Base-by-base conservation (phyloP, 1,140 invertebrate species). In the Diploscapter pachys region DNA sequence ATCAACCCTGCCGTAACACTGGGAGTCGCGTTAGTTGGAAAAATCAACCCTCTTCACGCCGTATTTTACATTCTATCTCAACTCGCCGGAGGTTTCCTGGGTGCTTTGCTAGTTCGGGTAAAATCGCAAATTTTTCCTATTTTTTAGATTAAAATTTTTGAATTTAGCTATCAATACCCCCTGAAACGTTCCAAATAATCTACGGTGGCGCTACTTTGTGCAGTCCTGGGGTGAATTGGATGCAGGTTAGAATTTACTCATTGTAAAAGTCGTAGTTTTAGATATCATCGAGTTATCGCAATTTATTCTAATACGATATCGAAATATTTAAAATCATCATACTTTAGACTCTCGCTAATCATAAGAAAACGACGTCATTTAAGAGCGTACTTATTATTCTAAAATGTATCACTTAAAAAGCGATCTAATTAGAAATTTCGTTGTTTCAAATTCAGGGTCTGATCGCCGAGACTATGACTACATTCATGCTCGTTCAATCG, bases 1-100 rank as follows among this genome's bases (percentile, higher is more conserved):
- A 81, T 87, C 62, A 87, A 87, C 72, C 87, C 87, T 49, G 86
- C 83, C 0, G 86, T 87, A 4, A 86, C 87, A 1, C 51, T 86
- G 9, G 85, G 80, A 4, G 76, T 86, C 1, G 75, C 78, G 4
- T 52, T 86, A 49, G 57, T 78, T 48, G 85, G 86, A 0, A 85
- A 80, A 8, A 80, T 87, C 11, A 57, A 70, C 3, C 62, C 78
- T 0, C n/a, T 77, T 4, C 68, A 83, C 51, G 79, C 80, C 4
- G 61, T 81, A 4, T 73, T 77, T 5, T 87, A 87, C 71, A 66
- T 84, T 13, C n/a, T 82, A 9, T 77, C 78, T 61, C 86, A 87
- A 71, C 62, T 87, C 1, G 4, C 80, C 4, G 86, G 87, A 2
- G 84, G 81, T 8, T 70, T 87, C 48, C 54, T 82, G 49, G 87